Evolutionary conservation across 2,888 invertebrate species (phyloP).

Genomic region (Hydriomena furcata): DNA sequence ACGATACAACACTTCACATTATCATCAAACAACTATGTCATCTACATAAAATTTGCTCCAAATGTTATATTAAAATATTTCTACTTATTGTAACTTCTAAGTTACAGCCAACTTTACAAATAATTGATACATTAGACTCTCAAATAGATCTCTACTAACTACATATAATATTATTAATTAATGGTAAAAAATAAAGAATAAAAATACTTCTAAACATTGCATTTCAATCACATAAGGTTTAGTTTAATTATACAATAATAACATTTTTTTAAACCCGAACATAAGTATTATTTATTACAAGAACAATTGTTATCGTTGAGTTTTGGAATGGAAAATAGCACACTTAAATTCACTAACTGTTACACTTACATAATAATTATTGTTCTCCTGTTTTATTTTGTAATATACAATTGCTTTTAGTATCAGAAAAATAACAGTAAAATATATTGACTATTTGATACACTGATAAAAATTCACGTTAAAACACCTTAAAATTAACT

Average conservation of each 20-base stretch:
- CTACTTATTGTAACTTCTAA: conserved; percentile 83
- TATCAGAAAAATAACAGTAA: conserved; percentile 81
- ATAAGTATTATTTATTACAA: conserved; percentile 68
- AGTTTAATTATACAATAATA: conserved; percentile 82
- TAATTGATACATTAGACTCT: conserved; percentile 84
- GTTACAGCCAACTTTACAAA: conserved; percentile 84
- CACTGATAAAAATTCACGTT: conserved; percentile 72
- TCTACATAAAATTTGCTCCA: conserved; percentile 83
- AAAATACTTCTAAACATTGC: conserved; percentile 84
- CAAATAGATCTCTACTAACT: conserved; percentile 84
- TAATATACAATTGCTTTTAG: conserved; percentile 81
- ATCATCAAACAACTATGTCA: conserved; percentile 82
- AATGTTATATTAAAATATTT: conserved; percentile 84
- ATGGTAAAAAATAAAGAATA: conserved; percentile 84
- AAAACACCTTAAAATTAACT: conserved; percentile 71
- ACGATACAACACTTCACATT: conserved; percentile 81
- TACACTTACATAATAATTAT: conserved; percentile 83
- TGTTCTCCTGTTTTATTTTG: conserved; percentile 82
- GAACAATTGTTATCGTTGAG: conserved; percentile 82
- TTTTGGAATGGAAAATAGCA: conserved; percentile 84
- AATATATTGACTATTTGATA: conserved; percentile 77
- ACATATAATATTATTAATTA: conserved; percentile 68
- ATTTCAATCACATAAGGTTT: conserved; percentile 84
- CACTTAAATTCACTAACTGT: conserved; percentile 84
- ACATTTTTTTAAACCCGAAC: conserved; percentile 82